Conservation (phyloP, 2,113 vertebrate genomes). For the Hystrix brachyura region DNA sequence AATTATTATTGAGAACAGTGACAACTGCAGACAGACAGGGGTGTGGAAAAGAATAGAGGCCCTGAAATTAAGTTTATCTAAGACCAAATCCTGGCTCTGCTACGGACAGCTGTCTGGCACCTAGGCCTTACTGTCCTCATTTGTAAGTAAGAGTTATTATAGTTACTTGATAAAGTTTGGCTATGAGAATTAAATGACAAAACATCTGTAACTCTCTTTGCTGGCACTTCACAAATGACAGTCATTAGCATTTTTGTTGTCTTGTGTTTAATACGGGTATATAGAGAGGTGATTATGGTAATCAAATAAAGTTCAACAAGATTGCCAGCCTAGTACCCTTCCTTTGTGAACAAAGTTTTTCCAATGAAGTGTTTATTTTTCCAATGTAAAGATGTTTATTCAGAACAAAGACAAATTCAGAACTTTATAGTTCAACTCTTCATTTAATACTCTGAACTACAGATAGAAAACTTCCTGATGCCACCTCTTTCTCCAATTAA, state of each 20-base stretch:
- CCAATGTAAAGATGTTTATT: neutral
- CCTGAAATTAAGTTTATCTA: neutral
- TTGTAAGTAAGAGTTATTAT: conserved; percentile 48
- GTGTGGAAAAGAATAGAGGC: neutral
- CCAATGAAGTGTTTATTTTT: neutral
- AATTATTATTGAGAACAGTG: neutral
- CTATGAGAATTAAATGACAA: conserved; percentile 50
- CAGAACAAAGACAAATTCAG: conserved; percentile 43
- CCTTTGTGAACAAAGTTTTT: conserved; percentile 41
- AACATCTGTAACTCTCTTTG: neutral
- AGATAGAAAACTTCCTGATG: neutral
- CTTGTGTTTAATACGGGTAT: neutral
- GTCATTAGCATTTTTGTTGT: conserved; percentile 17
- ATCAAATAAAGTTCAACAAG: neutral
- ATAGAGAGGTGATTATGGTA: conserved; percentile 22
- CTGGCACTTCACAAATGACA: conserved; percentile 36
- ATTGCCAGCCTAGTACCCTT: neutral
- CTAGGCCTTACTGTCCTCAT: neutral
- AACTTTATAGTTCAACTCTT: neutral
- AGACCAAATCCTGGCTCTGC: neutral
- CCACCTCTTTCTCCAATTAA: neutral
- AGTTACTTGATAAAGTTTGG: conserved; percentile 42
- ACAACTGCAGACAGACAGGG: neutral
- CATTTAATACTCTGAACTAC: neutral
- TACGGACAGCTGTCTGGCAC: neutral